Base-by-base conservation (phyloP, 2,113 vertebrate genomes). In the Salvator merianae region DNA sequence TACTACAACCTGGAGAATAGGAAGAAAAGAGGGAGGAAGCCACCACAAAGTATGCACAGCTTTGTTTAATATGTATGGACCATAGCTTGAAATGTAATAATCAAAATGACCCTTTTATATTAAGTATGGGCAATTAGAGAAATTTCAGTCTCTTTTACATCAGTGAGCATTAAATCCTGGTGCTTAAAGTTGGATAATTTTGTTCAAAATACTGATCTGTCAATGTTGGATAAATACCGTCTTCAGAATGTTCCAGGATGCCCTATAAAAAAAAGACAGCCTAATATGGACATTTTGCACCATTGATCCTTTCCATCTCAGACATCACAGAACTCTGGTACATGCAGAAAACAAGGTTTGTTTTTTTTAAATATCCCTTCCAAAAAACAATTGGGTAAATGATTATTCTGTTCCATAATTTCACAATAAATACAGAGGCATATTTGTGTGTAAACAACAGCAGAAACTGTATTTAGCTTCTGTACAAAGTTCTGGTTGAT, bases 401-500 rank as follows among this genome's bases (percentile, higher is more conserved):
- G 83, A 90, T 86, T 70, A 89, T 89, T 86, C 82, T 88, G 85
- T 92, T 81, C 71, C 91, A 73, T 89, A 69, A 93, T 88, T 91
- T 90, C 87, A 91, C 16, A 0, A 91, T 75, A 91, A 89, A 91
- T 89, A 77, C 79, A 84, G 86, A 91, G 68, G 90, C 92, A 83
- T 26, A 90, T 20, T 76, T 89, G 82, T 89, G 90, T 94, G 93
- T 92, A 95, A 94, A 94, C 94, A 91, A 87, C 65, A 89, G 81
- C 88, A 92, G 84, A 87, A 94, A 93, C 83, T 84, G 86, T 65
- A 91, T 83, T 92, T 73, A 87, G 89, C 84, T 89, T 90, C 78
- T 89, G 78, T 89, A 94, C 91, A 92, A 96, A 95, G 89, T 95
- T 93, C 84, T 94, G 83, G 81, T 95, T 76, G 86, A 90, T 20